Conservation (phyloP, 1,140 invertebrate species). For the Drosophila funebris region DNA sequence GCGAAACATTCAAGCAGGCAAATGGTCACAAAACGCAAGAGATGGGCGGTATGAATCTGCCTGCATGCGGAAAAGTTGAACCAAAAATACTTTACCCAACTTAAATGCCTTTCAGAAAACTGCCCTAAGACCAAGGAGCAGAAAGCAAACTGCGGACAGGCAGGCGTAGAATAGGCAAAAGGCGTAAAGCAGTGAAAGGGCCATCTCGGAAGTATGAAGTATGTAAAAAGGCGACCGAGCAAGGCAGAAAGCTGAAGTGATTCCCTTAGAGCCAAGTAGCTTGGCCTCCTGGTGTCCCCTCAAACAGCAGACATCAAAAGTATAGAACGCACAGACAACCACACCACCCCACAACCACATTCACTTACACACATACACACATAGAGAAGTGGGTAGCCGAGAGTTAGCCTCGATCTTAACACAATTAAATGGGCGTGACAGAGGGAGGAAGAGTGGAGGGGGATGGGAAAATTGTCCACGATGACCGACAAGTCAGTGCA, state of each 20-base stretch:
- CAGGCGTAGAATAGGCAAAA: slow-evolving; percentile 31
- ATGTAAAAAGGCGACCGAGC: slow-evolving; percentile 32
- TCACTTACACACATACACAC: background rate
- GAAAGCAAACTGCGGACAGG: background rate
- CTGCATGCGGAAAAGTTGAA: slow-evolving; percentile 55
- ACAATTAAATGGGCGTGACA: slow-evolving; percentile 57
- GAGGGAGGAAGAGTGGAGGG: background rate
- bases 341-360: slow-evolving; percentile 3
- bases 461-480: slow-evolving; percentile 27
- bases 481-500: slow-evolving; percentile 58
- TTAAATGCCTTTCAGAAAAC: slow-evolving; percentile 55
- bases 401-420: slow-evolving; percentile 53
- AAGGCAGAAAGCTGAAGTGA: slow-evolving; percentile 10
- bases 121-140: slow-evolving; percentile 22
- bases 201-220: slow-evolving; percentile 26
- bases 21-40: background rate
- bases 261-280: slow-evolving; percentile 7
- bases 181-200: slow-evolving; percentile 30
- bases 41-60: slow-evolving; percentile 11
- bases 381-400: background rate
- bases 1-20: slow-evolving; percentile 26
- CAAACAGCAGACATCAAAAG: slow-evolving; percentile 42
- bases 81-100: slow-evolving; percentile 64
- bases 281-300: background rate
- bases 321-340: slow-evolving; percentile 21